phyloP scores from a whole-genome alignment of 2,797 vertebrate species.

The Cebuella pygmaea region DNA sequence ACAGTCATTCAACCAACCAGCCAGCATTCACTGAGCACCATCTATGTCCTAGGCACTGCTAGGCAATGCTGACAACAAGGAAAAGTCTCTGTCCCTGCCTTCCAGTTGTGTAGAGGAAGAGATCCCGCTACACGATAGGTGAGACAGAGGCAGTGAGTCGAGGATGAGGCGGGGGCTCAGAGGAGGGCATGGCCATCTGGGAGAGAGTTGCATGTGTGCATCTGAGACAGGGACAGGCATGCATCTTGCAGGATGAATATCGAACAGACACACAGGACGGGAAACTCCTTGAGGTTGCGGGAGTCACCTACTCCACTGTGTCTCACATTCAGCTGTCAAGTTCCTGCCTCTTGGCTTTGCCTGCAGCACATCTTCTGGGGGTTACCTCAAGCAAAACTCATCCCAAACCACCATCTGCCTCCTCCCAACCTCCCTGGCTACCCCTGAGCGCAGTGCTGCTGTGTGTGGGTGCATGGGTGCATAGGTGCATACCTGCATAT shows the following conservation, averaged over 20 bases:
- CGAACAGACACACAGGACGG: background rate
- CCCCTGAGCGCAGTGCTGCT: background rate
- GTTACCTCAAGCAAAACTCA: background rate
- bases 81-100: background rate
- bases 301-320: background rate
- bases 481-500: rapidly evolving
- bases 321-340: background rate
- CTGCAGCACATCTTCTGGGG: background rate
- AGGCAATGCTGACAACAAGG: background rate
- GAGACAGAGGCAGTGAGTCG: background rate
- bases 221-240: background rate
- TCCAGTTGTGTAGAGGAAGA: background rate
- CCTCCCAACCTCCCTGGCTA: background rate
- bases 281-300: background rate
- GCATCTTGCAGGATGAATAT: background rate
- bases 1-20: background rate
- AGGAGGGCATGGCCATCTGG: background rate
- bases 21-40: background rate
- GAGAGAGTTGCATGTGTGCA: rapidly evolving
- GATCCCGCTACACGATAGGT: rapidly evolving
- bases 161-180: background rate
- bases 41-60: background rate
- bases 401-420: background rate
- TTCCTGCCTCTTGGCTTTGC: background rate
- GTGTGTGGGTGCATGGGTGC: background rate